These are phyloP conservation scores for Halichoeres trimaculatus DNA, from an alignment of 2,113 vertebrate species.

Conservation along the genomic window DNA sequence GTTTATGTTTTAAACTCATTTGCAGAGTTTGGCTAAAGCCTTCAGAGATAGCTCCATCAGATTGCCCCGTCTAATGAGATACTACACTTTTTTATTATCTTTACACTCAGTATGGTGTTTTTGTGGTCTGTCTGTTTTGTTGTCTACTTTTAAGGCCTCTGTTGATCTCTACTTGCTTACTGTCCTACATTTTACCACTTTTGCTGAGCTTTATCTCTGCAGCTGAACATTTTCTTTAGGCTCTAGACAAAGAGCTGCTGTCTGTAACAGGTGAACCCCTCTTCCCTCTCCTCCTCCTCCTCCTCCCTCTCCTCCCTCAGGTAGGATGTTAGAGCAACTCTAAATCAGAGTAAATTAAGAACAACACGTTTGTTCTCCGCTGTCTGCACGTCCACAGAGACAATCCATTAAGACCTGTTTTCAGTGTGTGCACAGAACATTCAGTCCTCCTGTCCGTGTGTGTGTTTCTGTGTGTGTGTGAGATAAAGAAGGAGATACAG, in stretches of 20 bases:
- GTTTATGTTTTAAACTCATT: no score
- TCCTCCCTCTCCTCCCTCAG: no score
- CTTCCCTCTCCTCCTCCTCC: no score
- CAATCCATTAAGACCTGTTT: slow-evolving; percentile 51
- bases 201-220: neutral
- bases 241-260: neutral
- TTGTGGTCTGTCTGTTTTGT: no score
- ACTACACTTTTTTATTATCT: no score
- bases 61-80: no score
- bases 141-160: no score
- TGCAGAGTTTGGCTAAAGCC: no score
- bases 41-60: no score
- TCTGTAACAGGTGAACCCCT: neutral
- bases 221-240: neutral
- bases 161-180: no score
- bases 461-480: slow-evolving; percentile 4
- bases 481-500: neutral
- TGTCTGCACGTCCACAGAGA: slow-evolving; percentile 6
- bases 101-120: no score
- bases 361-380: neutral
- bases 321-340: neutral
- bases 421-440: slow-evolving; percentile 44
- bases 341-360: neutral
- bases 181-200: neutral
- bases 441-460: slow-evolving; percentile 33